Conservation (phyloP, 1,140 invertebrate genomes). For the Chymomyza costata region DNA sequence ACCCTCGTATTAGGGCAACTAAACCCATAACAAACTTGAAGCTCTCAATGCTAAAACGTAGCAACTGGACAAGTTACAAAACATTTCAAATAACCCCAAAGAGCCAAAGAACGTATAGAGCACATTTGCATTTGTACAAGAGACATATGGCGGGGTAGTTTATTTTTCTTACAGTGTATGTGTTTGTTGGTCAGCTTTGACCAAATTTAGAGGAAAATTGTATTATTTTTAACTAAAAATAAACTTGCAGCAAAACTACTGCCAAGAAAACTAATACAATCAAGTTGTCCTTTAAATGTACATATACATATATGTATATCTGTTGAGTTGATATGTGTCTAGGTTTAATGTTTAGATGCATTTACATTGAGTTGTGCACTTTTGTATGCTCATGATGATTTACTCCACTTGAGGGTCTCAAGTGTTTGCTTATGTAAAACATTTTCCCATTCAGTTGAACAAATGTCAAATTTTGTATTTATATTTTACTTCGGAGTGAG, state of each 20-base stretch:
- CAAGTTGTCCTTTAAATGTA: conserved; percentile 21
- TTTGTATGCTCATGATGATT: conserved; percentile 17
- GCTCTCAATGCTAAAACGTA: conserved; percentile 9
- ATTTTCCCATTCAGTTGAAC: conserved; percentile 15
- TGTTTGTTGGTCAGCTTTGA: conserved; percentile 38
- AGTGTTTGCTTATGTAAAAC: conserved; percentile 31
- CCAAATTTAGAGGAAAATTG: conserved; percentile 66
- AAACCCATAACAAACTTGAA: conserved; percentile 12
- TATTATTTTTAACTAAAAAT: conserved; percentile 53
- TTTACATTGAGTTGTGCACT: conserved; percentile 20
- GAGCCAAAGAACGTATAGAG: conserved; percentile 4
- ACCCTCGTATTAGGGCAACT: not conserved
- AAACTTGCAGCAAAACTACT: too few relatives aligned
- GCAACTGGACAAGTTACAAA: too few relatives aligned
- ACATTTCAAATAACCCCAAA: conserved; percentile 5
- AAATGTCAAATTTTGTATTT: too few relatives aligned
- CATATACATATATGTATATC: conserved; percentile 6
- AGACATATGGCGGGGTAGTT: conserved; percentile 23
- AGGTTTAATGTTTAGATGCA: conserved; percentile 2
- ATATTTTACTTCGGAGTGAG: too few relatives aligned
- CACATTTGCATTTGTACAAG: conserved; percentile 43
- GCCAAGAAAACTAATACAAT: too few relatives aligned
- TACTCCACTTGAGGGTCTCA: conserved; percentile 26
- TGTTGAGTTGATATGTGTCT: not conserved
- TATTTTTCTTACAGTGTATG: not conserved